phyloP scores from a whole-genome alignment of 2,113 vertebrate genomes.

The Chauna torquata region DNA sequence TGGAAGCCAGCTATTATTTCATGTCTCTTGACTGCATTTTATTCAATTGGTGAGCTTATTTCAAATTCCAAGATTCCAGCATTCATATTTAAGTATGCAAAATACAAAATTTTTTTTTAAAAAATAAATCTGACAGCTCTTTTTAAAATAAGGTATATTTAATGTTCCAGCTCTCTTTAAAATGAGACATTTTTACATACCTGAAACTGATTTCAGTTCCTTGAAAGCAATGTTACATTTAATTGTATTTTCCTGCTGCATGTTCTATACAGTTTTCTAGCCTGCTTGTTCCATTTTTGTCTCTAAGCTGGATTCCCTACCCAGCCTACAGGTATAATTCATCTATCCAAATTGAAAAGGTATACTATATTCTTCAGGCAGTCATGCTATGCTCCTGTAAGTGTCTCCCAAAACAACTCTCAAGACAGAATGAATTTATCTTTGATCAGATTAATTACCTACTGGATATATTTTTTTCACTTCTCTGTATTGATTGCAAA shows the following conservation, averaged over 20 bases:
- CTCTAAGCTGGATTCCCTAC: not conserved
- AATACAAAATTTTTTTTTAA: accelerated
- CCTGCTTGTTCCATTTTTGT: not conserved
- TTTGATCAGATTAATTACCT: not conserved
- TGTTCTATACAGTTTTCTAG: not conserved
- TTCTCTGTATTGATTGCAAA: not conserved
- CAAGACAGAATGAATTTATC: not conserved
- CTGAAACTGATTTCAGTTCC: not conserved
- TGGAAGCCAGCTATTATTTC: not conserved
- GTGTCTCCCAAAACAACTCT: not conserved
- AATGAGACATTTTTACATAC: not conserved
- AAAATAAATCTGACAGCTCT: not conserved
- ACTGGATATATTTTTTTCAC: not conserved
- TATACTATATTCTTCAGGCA: not conserved
- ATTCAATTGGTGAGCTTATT: not conserved
- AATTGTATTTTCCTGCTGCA: not conserved
- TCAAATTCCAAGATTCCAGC: not conserved
- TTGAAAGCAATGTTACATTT: not conserved
- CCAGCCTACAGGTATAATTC: not conserved
- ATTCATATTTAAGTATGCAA: not conserved
- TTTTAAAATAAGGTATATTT: not conserved
- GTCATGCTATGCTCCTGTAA: not conserved
- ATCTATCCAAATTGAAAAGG: not conserved
- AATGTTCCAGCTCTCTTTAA: not conserved
- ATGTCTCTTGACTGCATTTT: not conserved